Percentiles rank a stretch among this genome's conserved stretches.
Conservation (phyloP, 1,140 invertebrate species). For the Drosophila sp. region DNA sequence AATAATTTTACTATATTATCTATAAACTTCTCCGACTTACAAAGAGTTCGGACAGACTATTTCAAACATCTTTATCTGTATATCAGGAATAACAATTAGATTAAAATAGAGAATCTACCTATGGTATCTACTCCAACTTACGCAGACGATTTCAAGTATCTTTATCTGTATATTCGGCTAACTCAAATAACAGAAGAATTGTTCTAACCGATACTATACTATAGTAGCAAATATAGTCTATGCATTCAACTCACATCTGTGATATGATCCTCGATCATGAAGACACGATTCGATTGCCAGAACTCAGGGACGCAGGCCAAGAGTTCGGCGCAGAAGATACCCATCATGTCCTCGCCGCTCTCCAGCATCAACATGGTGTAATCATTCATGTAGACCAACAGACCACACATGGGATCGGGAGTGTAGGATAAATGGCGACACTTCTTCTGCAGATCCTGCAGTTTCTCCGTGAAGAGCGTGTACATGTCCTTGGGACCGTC, state of each 20-base stretch:
- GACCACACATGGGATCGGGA: slow-evolving; percentile 65
- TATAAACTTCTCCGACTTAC: too few species aligned
- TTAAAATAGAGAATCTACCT: too few species aligned
- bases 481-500: slow-evolving; percentile 40
- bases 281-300: slow-evolving; percentile 60
- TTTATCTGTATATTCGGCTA: too few species aligned
- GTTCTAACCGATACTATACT: too few species aligned
- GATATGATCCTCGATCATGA: slow-evolving; percentile 72
- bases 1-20: too few species aligned
- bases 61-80: too few species aligned
- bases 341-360: slow-evolving; percentile 72
- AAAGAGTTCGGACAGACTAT: too few species aligned
- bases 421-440: slow-evolving; percentile 39
- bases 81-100: too few species aligned
- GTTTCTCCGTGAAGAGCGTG: slow-evolving; percentile 31
- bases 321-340: slow-evolving; percentile 57
- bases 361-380: slow-evolving; percentile 74
- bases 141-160: too few species aligned
- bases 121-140: too few species aligned
- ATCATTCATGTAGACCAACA: slow-evolving; percentile 70
- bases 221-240: too few species aligned
- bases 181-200: too few species aligned
- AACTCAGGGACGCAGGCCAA: slow-evolving; percentile 24
- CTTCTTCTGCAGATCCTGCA: slow-evolving; percentile 44
- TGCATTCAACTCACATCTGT: slow-evolving; percentile 45